Evolutionary conservation across 2,888 invertebrate genomes (phyloP), one percentile per base, ranked within the genome.

Genomic region (Drosophila anomelani): DNA sequence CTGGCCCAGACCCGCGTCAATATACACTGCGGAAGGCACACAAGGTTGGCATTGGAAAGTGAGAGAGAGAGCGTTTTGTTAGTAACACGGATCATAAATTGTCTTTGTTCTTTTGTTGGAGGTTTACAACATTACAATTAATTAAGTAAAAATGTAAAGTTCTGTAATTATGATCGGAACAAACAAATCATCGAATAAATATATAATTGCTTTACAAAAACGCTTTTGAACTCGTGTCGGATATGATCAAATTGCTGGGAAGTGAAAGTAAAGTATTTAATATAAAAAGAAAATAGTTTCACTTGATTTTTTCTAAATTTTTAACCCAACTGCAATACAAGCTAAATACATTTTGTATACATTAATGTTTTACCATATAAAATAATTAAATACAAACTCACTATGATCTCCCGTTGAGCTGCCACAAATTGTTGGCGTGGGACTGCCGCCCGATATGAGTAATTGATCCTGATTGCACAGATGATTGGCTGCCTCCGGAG

Each of bases 381-480:
- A 2, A 13, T 26, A 12, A 10, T 20, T 6, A 9, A 3, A 10
- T 3, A 2, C 12, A 4, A 13, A 80, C 84, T 78, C 92, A 97
- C 97, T 96, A 91, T 97, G 97, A 92, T 95, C 96, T 20, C 96
- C 97, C 39, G 95, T 95, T 84, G 96, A 97, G 55, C 93, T 93
- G 10, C 97, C 97, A 85, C 97, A 97, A 58, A 97, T 96, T 0
- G 95, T 94, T 3, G 97, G 96, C 0, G 96, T 94, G 0, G 96
- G 95, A 89, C 95, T 96, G 0, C 96, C 96, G 1, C 97, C 97
- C 0, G 97, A 96, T 6, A 97, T 95, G 41, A 97, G 95, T 83
- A 97, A 96, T 88, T 97, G 97, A 90, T 97, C 97, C 77, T 95
- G 96, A 87, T 95, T 96, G 90, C 97, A 97, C 3, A 96, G 94